A percentile compares a stretch with the other conserved stretches of the same genome.
These are phyloP conservation scores for Edolisoma coerulescens DNA, from an alignment of 2,113 vertebrate genomes.

Conservation along the genomic window DNA sequence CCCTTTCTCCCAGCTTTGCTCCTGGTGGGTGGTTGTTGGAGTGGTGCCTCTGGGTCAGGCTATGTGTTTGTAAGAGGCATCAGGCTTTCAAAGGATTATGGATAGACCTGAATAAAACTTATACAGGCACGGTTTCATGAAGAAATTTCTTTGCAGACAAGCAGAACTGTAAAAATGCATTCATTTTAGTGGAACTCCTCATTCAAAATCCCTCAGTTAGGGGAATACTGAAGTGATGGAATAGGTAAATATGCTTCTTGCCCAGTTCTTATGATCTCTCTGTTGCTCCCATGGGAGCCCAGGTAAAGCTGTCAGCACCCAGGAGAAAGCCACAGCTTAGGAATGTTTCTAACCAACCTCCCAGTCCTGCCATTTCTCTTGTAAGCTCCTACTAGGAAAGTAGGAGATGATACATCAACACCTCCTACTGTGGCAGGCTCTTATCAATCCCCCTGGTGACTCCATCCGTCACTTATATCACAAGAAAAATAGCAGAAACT, in stretches of 20 bases:
- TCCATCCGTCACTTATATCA: not conserved
- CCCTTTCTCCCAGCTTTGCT: not conserved
- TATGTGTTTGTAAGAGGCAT: fast-evolving
- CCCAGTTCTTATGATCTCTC: not conserved
- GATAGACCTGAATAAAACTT: not conserved
- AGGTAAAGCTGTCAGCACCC: not conserved
- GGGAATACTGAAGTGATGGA: not conserved
- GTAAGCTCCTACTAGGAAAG: not conserved
- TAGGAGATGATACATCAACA: not conserved
- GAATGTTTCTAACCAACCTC: not conserved
- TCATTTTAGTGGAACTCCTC: not conserved
- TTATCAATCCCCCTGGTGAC: not conserved
- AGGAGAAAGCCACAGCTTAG: not conserved
- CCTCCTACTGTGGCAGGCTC: not conserved
- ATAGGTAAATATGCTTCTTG: not conserved
- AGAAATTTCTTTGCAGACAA: not conserved
- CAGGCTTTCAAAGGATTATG: not conserved
- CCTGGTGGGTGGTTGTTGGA: fast-evolving
- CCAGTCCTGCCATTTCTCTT: not conserved
- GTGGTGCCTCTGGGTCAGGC: fast-evolving
- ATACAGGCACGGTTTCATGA: not conserved
- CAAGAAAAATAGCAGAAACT: not conserved
- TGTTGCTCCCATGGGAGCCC: fast-evolving
- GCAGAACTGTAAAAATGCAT: not conserved
- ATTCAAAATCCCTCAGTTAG: not conserved